Evolutionary conservation across 2,888 invertebrate species (phyloP).

Genomic region (Argynnis bischoffii): DNA sequence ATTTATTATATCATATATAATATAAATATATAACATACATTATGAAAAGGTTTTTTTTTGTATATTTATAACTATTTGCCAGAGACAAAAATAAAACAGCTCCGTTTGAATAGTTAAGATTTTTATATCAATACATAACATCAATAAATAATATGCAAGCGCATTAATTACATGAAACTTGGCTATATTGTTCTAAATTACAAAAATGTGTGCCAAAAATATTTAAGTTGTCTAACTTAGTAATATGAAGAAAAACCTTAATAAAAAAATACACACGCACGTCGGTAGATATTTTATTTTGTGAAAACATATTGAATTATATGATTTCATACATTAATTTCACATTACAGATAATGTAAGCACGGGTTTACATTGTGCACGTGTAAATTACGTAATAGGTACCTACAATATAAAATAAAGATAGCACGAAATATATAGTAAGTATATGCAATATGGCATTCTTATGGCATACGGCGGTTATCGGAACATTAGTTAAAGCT

Average conservation of each 20-base stretch:
- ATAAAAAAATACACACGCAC: background rate
- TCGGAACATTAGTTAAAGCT: slow-evolving; percentile 73
- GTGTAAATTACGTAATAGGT: background rate
- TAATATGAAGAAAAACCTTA: slow-evolving; percentile 1
- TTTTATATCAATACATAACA: slow-evolving; percentile 65
- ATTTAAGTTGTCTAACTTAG: slow-evolving; percentile 20
- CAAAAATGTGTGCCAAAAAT: slow-evolving; percentile 30
- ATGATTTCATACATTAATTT: slow-evolving; percentile 11
- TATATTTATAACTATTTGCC: background rate
- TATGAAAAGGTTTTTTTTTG: background rate
- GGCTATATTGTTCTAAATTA: slow-evolving; percentile 36
- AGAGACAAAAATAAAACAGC: slow-evolving; percentile 43
- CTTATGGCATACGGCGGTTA: slow-evolving; percentile 64
- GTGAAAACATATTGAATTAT: slow-evolving; percentile 7
- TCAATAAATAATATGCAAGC: slow-evolving; percentile 73
- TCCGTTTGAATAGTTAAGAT: slow-evolving; percentile 48
- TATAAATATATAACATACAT: background rate
- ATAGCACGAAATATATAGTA: slow-evolving; percentile 16
- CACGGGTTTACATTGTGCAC: slow-evolving; percentile 21
- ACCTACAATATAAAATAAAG: slow-evolving; percentile 9
- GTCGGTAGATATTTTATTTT: slow-evolving; percentile 24
- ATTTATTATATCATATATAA: no score
- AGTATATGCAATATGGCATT: slow-evolving; percentile 48
- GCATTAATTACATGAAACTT: slow-evolving; percentile 53
- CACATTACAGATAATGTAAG: slow-evolving; percentile 12